These are phyloP conservation scores for Galaxias olidus DNA, from an alignment of 2,797 vertebrate genomes.

Conservation along the genomic window DNA sequence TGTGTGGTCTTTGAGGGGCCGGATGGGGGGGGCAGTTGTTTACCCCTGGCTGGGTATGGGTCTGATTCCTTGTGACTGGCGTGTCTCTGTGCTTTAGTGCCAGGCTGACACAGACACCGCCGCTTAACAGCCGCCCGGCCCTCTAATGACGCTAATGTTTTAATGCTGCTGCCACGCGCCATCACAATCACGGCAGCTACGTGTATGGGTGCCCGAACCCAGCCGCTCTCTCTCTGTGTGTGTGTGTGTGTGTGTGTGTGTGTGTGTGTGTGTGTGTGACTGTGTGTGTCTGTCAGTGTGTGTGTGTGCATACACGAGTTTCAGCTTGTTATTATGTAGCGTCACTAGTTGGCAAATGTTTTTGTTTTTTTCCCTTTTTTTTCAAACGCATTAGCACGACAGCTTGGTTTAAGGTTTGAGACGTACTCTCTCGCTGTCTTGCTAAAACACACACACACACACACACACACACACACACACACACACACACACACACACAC, in stretches of 20 bases:
- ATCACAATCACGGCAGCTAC: slow-evolving; percentile 37
- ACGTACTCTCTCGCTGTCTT: neutral
- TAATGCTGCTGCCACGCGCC: slow-evolving; percentile 40
- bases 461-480: too few relatives aligned
- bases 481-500: too few relatives aligned
- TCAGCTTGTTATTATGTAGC: slow-evolving; percentile 1
- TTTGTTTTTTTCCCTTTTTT: neutral
- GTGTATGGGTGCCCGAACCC: too few relatives aligned
- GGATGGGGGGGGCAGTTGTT: slow-evolving; percentile 20
- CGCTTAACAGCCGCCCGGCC: slow-evolving; percentile 31
- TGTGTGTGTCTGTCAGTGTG: too few relatives aligned
- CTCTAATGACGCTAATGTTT: slow-evolving; percentile 49
- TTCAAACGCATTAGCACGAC: neutral
- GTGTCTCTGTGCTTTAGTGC: slow-evolving; percentile 43
- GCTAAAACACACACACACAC: too few relatives aligned
- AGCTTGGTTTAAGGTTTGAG: neutral
- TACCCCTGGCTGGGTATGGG: slow-evolving; percentile 31
- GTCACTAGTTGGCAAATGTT: slow-evolving; percentile 2
- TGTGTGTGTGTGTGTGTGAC: too few relatives aligned
- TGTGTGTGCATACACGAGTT: too few relatives aligned
- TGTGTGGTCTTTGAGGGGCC: neutral
- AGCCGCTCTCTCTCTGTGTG: too few relatives aligned
- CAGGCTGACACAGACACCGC: slow-evolving; percentile 33
- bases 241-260: too few relatives aligned
- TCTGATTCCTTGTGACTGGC: slow-evolving; percentile 41